A percentile compares a stretch with the other conserved stretches of the same genome.
Conservation (phyloP, 1,140 invertebrate species). For the Samia ricini region DNA sequence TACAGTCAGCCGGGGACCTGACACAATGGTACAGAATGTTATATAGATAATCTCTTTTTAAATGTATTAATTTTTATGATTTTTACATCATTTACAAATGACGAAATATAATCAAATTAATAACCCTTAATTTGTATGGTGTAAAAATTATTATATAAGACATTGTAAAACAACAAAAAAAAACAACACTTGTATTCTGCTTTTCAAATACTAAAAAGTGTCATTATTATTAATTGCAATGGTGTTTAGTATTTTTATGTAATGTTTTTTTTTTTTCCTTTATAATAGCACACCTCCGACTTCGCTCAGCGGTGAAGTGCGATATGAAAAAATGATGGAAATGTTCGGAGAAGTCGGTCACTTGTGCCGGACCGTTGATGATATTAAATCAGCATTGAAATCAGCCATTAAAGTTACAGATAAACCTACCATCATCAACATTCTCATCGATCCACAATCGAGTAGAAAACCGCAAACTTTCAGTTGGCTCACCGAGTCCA, state of each 20-base stretch:
- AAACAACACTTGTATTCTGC: too few species aligned
- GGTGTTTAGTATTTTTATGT: too few species aligned
- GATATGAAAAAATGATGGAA: constrained; percentile 94
- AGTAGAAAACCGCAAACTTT: constrained; percentile 94
- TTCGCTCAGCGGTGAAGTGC: constrained; percentile 85
- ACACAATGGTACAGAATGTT: constrained; percentile 83
- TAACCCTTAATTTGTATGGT: background rate
- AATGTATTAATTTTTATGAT: background rate
- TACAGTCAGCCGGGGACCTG: constrained; percentile 83
- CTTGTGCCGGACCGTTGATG: constrained; percentile 86
- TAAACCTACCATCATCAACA: constrained; percentile 92
- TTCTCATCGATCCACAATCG: constrained; percentile 92
- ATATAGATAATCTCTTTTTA: too few species aligned
- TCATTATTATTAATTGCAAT: too few species aligned
- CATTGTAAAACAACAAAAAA: too few species aligned
- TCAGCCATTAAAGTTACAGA: constrained; percentile 83
- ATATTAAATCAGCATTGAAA: constrained; percentile 85
- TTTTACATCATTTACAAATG: background rate
- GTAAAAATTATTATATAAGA: too few species aligned
- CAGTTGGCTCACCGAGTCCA: constrained; percentile 94
- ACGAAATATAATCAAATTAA: background rate
- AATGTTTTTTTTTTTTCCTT: too few species aligned
- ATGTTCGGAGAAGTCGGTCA: constrained; percentile 91
- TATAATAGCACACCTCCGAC: constrained; percentile 88
- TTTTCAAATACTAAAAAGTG: too few species aligned